Conservation (phyloP, 2,113 vertebrate species). For the Peromyscus maniculatus region DNA sequence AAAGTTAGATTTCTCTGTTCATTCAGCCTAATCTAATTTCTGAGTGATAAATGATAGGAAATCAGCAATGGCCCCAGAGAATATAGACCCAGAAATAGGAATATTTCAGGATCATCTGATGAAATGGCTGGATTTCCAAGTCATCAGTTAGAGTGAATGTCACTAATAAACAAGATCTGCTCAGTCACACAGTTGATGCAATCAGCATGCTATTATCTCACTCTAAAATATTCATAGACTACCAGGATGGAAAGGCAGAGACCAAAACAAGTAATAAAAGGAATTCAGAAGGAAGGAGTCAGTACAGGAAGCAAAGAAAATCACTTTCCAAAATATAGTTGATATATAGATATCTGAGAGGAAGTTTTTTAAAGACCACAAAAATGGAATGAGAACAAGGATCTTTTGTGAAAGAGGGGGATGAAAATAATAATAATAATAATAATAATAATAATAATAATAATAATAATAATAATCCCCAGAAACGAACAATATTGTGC, state of each 20-base stretch:
- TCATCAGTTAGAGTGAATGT: constrained; percentile 36
- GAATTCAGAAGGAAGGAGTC: background rate
- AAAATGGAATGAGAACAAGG: background rate
- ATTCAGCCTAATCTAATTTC: constrained; percentile 14
- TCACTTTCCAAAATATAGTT: constrained; percentile 6
- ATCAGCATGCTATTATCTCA: constrained; percentile 49
- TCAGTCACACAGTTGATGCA: constrained; percentile 40
- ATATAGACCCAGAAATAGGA: constrained; percentile 6
- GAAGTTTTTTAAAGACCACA: background rate
- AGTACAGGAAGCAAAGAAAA: background rate
- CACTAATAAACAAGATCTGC: constrained; percentile 36
- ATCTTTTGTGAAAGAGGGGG: background rate
- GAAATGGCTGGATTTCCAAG: constrained; percentile 37
- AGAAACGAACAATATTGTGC: background rate
- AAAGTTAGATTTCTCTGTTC: constrained; percentile 51
- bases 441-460: too few species aligned
- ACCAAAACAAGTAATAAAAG: background rate
- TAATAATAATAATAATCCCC: background rate
- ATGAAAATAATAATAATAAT: background rate
- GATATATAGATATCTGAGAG: background rate
- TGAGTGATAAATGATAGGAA: constrained; percentile 14
- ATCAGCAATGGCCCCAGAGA: background rate
- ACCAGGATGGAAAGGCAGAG: constrained; percentile 18
- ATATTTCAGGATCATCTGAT: constrained; percentile 32
- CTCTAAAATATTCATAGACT: constrained; percentile 61